These are phyloP conservation scores for rabbit (Oryctolagus cuniculus) DNA, from an alignment of 2,113 vertebrate genomes.

Conservation along the genomic window mOryCun1.1 NC_091445.1:65702501-65703000, in stretches of 20 bases:
- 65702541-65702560: neutral
- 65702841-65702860: too few relatives aligned
- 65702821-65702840: too few relatives aligned
- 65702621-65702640: neutral
- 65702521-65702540: conserved; percentile 5
- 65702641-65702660: neutral
- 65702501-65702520: neutral
- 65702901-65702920: too few relatives aligned
- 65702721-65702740: neutral
- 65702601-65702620: neutral
- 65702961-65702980: too few relatives aligned
- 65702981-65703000: too few relatives aligned
- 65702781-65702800: neutral
- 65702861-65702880: too few relatives aligned
- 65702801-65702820: neutral
- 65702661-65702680: neutral
- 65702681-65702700: neutral
- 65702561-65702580: neutral
- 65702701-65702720: neutral
- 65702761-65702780: neutral
- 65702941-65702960: too few relatives aligned
- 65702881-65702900: too few relatives aligned
- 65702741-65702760: neutral
- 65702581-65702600: neutral
- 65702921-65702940: too few relatives aligned